These are phyloP conservation scores for Psilanteris sp. DNA, from an alignment of 1,140 invertebrate genomes.

Conservation along the genomic window DNA sequence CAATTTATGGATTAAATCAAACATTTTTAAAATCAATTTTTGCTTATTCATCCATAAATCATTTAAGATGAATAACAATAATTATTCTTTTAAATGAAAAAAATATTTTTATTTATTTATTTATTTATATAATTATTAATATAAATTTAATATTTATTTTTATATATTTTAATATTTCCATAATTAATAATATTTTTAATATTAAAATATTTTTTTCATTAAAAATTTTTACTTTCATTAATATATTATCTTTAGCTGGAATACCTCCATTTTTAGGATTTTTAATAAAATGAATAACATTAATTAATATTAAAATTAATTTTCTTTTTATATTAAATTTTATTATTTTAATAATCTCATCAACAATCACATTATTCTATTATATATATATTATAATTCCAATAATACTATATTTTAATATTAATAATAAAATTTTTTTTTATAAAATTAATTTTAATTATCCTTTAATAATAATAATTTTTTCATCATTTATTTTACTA, in stretches of 20 bases:
- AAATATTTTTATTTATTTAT: conserved; percentile 80
- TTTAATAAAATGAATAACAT: conserved; percentile 53
- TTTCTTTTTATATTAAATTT: conserved; percentile 19
- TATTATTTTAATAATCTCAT: conserved; percentile 29
- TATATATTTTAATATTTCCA: conserved; percentile 21
- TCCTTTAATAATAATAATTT: background rate
- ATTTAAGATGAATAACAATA: conserved; percentile 77
- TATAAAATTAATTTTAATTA: conserved; percentile 7
- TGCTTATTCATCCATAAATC: conserved; percentile 77
- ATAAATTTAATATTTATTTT: conserved; percentile 7
- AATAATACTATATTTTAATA: conserved; percentile 11
- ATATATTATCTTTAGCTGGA: conserved; percentile 34
- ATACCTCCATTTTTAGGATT: conserved; percentile 54
- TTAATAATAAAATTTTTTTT: conserved; percentile 9
- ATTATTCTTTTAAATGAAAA: too few relatives aligned
- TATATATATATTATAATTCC: conserved; percentile 38
- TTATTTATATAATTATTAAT: conserved; percentile 64
- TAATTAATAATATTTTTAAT: conserved; percentile 11
- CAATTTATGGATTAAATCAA: conserved; percentile 79
- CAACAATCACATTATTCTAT: conserved; percentile 31
- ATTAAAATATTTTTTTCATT: conserved; percentile 16
- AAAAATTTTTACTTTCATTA: conserved; percentile 19
- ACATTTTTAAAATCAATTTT: conserved; percentile 76
- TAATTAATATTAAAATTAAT: conserved; percentile 14
- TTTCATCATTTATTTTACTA: conserved; percentile 1